These are phyloP conservation scores for Rhynchonycteris naso DNA, from an alignment of 2,797 vertebrate species.

Conservation along the genomic window DNA sequence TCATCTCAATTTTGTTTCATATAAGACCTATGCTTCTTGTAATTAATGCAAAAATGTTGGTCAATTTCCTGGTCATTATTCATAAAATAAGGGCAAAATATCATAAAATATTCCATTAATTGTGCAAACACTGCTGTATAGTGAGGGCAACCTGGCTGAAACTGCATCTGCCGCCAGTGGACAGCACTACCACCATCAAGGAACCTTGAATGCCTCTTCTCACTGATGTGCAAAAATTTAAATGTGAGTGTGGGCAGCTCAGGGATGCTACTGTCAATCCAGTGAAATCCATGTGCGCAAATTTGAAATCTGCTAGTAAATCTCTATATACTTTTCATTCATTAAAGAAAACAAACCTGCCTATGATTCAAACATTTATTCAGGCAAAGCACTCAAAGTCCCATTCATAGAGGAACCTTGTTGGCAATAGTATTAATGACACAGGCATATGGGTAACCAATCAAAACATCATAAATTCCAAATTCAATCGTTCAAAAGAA, in stretches of 20 bases:
- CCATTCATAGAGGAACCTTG: conserved; percentile 51
- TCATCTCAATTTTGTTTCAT: background rate
- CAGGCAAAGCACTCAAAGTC: conserved; percentile 36
- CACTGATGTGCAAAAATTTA: background rate
- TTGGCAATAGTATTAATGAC: conserved; percentile 63
- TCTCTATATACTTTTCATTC: conserved; percentile 27
- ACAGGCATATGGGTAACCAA: conserved; percentile 74
- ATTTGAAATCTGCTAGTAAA: conserved; percentile 16
- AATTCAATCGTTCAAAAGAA: conserved; percentile 76
- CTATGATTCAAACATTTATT: conserved; percentile 60
- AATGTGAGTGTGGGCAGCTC: background rate
- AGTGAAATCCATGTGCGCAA: background rate
- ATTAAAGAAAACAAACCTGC: conserved; percentile 66
- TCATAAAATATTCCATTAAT: background rate
- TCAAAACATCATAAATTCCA: conserved; percentile 79
- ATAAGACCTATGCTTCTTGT: background rate
- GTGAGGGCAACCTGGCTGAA: background rate
- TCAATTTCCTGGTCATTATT: conserved; percentile 7
- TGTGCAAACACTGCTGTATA: background rate
- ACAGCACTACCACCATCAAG: accelerated
- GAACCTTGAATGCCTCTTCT: background rate
- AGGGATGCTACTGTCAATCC: background rate
- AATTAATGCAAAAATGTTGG: background rate
- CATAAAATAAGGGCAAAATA: background rate
- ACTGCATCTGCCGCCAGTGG: background rate